phyloP scores from a whole-genome alignment of 2,113 vertebrate genomes.

The Tylochromis polylepis region DNA sequence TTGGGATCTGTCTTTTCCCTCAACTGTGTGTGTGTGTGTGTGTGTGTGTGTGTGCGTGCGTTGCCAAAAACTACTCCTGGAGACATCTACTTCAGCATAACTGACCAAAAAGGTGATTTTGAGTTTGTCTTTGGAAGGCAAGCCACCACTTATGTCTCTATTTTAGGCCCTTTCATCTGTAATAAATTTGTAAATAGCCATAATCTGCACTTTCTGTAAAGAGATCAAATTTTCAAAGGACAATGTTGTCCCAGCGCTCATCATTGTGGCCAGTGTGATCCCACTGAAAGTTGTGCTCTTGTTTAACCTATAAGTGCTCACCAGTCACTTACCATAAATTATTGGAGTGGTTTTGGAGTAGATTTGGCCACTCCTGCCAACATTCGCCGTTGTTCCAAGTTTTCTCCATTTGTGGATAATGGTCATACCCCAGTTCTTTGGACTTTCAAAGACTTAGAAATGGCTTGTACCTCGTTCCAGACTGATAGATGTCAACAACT shows the following conservation, averaged over 20 bases:
- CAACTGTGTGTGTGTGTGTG: not conserved
- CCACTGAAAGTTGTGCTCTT: not conserved
- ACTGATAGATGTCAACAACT: not conserved
- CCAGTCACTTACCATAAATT: not conserved
- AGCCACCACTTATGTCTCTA: not conserved
- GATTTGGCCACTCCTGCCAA: not conserved
- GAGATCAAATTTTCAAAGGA: not conserved
- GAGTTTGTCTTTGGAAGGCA: not conserved
- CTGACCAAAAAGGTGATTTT: not conserved
- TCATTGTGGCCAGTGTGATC: not conserved
- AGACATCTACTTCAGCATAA: not conserved
- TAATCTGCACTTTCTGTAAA: rapidly evolving
- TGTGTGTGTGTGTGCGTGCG: not conserved
- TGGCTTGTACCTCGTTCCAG: too few species aligned
- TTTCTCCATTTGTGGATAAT: not conserved
- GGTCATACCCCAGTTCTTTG: not conserved
- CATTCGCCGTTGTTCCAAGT: rapidly evolving
- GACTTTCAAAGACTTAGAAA: not conserved
- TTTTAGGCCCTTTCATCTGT: not conserved
- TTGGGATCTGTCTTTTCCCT: not conserved
- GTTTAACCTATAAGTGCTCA: not conserved
- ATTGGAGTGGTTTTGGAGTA: too few species aligned
- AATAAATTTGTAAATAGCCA: rapidly evolving
- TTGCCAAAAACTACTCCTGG: not conserved
- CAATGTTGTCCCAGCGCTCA: not conserved